phyloP scores from a whole-genome alignment of 2,797 vertebrate genomes.

The Nothura maculosa region DNA sequence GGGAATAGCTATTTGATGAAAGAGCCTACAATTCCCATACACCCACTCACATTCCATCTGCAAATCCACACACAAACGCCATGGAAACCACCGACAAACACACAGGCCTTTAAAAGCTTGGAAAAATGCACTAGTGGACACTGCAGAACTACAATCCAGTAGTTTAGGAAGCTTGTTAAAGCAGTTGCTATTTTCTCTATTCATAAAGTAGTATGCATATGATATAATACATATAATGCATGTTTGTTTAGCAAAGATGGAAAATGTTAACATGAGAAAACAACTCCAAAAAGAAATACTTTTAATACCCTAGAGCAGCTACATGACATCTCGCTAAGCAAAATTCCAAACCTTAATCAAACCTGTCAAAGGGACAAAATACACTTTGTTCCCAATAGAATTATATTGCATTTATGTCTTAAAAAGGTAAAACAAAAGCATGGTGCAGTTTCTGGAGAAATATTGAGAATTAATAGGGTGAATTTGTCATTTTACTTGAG shows the following conservation, averaged over 20 bases:
- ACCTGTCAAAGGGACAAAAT: not conserved
- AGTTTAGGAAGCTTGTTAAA: not conserved
- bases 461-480: not conserved
- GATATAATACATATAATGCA: no score
- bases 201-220: not conserved
- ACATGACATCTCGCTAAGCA: not conserved
- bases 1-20: not conserved
- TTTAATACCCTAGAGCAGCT: not conserved
- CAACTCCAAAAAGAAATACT: not conserved
- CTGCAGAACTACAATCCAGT: not conserved
- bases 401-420: not conserved
- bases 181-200: not conserved
- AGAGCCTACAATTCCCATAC: not conserved
- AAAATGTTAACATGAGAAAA: not conserved
- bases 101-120: not conserved
- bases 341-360: not conserved
- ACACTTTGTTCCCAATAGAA: not conserved
- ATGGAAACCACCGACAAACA: not conserved
- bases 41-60: not conserved
- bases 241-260: not conserved
- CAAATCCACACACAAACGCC: not conserved
- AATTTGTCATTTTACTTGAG: conserved; percentile 14
- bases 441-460: not conserved
- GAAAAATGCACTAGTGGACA: not conserved
- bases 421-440: not conserved